Base-by-base conservation (phyloP, 2,113 vertebrate genomes). In the Aldabrachelys gigantea region DNA sequence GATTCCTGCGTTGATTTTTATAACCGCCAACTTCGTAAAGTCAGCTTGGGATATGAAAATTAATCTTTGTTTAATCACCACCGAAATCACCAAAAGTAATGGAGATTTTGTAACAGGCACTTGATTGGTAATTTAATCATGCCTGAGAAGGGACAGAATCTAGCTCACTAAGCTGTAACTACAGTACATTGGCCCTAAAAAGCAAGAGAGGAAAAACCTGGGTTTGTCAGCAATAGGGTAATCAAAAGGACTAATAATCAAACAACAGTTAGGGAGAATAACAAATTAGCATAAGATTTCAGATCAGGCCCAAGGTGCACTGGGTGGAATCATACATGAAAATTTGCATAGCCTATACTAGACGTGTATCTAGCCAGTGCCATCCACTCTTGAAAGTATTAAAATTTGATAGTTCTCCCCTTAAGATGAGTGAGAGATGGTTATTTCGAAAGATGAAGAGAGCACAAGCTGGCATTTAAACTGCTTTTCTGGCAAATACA, bases 401-500 rank as follows among this genome's bases (percentile, higher is more conserved):
- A 95, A 86, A 88, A 91, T 85, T 93, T 65, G 91, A 72, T 87
- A 93, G 90, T 94, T 93, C 83, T 47, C 72, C 79, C 83, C 16
- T 75, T 84, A 94, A 65, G 89, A 90, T 95, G 91, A 97, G 78
- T 75, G 91, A 83, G 80, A 65, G 95, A 91, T 65, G 78, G 44
- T 82, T 85, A 65, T 80, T 95, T 87, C 95, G 84, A 80, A 85
- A 95, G 88, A 92, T 4, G 91, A 85, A 95, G 82, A 79, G n/a
- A 92, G 27, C 47, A 88, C 72, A 72, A 29, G 6, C 76, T 2
- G 2, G 92, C 93, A 97, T 88, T 97, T 96, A 97, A 97, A 87
- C 91, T 96, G 53, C 82, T 94, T 88, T 86, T 96, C 90, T 29
- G 82, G 93, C 84, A 95, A 96, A 96, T 88, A 83, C 35, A 2